A percentile compares a stretch with the other conserved stretches of the same genome.
phyloP scores from a whole-genome alignment of 2,113 vertebrate genomes.

The Ophthalmolycus amberensis region DNA sequence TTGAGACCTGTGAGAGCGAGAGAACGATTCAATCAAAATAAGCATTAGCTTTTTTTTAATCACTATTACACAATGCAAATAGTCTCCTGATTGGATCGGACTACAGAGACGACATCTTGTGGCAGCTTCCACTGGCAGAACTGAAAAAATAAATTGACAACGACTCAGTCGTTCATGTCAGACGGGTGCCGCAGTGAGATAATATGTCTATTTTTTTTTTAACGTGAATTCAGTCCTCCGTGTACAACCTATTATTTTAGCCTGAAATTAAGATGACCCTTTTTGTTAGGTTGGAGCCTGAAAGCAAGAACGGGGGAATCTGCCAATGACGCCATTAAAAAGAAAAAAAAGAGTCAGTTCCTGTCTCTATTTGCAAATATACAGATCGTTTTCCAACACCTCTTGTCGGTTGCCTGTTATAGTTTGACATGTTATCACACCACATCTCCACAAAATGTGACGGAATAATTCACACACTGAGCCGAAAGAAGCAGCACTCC shows the following conservation, averaged over 20 bases:
- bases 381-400: background rate
- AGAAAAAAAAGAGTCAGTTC: too few relatives aligned
- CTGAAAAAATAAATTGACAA: background rate
- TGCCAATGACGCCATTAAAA: background rate
- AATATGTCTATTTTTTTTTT: background rate
- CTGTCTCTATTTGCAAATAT: background rate
- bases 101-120: background rate
- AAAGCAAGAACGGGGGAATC: background rate
- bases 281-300: background rate
- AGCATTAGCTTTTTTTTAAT: background rate
- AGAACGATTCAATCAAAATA: background rate
- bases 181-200: slow-evolving; percentile 20
- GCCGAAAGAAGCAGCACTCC: background rate
- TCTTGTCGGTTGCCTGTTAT: background rate
- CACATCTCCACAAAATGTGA: background rate
- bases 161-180: slow-evolving; percentile 59
- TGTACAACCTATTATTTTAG: background rate
- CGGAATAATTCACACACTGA: background rate
- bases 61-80: background rate
- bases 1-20: slow-evolving; percentile 71
- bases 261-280: background rate
- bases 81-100: background rate
- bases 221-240: background rate
- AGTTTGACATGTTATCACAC: background rate
- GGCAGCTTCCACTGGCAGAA: slow-evolving; percentile 26